These are phyloP conservation scores for Melieria picta DNA, from an alignment of 2,888 invertebrate genomes.

Conservation along the genomic window DNA sequence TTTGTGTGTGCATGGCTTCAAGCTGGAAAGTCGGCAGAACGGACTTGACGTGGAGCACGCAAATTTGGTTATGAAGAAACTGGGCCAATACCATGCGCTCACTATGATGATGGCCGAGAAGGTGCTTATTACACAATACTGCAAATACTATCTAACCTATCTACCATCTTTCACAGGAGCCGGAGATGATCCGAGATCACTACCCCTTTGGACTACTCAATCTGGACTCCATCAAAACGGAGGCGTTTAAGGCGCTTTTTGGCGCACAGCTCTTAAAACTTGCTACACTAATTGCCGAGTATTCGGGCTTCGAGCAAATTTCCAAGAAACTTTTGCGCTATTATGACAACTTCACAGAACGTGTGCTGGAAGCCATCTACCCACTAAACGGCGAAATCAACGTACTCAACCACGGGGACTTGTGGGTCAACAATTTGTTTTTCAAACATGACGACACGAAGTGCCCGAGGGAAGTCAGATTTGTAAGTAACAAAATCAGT, in stretches of 20 bases:
- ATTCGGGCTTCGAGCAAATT: constrained; percentile 50
- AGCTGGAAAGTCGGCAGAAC: constrained; percentile 67
- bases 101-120: constrained; percentile 68
- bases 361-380: constrained; percentile 54
- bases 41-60: constrained; percentile 69
- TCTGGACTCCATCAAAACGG: constrained; percentile 56
- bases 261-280: constrained; percentile 59
- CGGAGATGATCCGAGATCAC: constrained; percentile 49
- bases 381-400: constrained; percentile 54
- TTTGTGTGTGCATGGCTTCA: constrained; percentile 67
- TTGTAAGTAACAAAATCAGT: constrained; percentile 58
- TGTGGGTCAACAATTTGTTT: constrained; percentile 69
- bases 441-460: constrained; percentile 61
- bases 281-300: constrained; percentile 50
- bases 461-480: constrained; percentile 60
- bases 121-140: constrained; percentile 53
- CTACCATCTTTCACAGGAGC: constrained; percentile 43
- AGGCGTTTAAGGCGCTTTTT: constrained; percentile 56
- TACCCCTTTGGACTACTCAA: constrained; percentile 58
- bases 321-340: constrained; percentile 55
- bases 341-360: constrained; percentile 56
- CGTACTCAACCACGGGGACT: constrained; percentile 69
- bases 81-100: constrained; percentile 69
- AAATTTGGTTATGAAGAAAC: constrained; percentile 66
- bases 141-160: background rate